Evolutionary conservation across 2,797 vertebrate species (phyloP).

Genomic region (Sebastes trivittatus): DNA sequence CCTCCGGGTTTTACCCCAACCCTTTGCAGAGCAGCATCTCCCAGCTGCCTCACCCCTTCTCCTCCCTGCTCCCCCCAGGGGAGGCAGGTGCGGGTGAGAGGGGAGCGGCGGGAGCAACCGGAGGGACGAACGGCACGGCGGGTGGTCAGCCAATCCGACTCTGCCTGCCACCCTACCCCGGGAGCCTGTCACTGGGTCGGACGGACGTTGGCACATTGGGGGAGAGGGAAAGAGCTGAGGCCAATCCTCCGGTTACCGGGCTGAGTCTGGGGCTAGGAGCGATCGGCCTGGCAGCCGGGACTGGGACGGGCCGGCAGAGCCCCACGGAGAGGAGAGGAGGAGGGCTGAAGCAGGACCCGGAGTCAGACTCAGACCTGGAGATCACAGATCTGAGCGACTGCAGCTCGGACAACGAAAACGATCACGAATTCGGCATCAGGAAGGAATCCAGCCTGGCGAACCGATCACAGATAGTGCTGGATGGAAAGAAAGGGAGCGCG

Average conservation of each 20-base stretch:
- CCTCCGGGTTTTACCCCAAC: slow-evolving; percentile 92
- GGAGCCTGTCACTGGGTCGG: slow-evolving; percentile 74
- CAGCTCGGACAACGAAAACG: slow-evolving; percentile 87
- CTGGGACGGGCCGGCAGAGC: slow-evolving; percentile 73
- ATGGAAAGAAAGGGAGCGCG: slow-evolving; percentile 71
- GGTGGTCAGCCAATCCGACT: slow-evolving; percentile 78
- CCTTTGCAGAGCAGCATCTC: slow-evolving; percentile 86
- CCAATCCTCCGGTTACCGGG: slow-evolving; percentile 46
- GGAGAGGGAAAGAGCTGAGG: slow-evolving; percentile 77
- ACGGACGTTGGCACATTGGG: slow-evolving; percentile 76
- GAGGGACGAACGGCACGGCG: slow-evolving; percentile 73
- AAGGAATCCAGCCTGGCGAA: slow-evolving; percentile 72
- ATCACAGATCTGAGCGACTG: slow-evolving; percentile 94
- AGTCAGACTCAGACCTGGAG: slow-evolving; percentile 93
- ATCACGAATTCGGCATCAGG: slow-evolving; percentile 75
- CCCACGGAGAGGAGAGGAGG: slow-evolving; percentile 78
- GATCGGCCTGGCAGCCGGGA: slow-evolving; percentile 62
- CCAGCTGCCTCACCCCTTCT: slow-evolving; percentile 87
- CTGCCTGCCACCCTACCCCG: slow-evolving; percentile 80
- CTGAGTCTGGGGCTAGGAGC: slow-evolving; percentile 73
- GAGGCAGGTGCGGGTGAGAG: slow-evolving; percentile 78
- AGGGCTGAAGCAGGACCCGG: slow-evolving; percentile 87
- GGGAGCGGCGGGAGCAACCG: slow-evolving; percentile 73
- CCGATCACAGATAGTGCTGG: slow-evolving; percentile 73
- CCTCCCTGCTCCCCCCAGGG: slow-evolving; percentile 81